Evolutionary conservation across 1,140 invertebrate species (phyloP).

Genomic region (Cyphomyrmex costatus): DNA sequence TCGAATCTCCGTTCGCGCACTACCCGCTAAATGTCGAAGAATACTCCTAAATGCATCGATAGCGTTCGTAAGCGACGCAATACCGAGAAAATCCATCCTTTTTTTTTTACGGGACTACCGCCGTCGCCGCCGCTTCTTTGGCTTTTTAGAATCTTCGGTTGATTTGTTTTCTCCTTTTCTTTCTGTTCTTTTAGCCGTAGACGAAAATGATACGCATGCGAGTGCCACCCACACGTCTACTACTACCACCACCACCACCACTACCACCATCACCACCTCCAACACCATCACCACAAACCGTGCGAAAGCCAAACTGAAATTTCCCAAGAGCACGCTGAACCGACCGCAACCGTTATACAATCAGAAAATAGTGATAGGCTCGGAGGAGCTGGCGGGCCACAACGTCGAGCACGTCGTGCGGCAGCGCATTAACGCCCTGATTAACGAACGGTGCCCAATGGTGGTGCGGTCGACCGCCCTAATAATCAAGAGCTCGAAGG

Average conservation of each 20-base stretch:
- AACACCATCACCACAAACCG: slow-evolving; percentile 82
- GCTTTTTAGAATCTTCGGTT: slow-evolving; percentile 81
- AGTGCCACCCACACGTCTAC: slow-evolving; percentile 82
- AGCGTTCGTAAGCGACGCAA: neutral
- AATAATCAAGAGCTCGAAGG: slow-evolving; percentile 84
- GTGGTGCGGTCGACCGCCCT: slow-evolving; percentile 84
- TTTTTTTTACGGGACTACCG: neutral
- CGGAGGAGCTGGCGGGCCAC: slow-evolving; percentile 83
- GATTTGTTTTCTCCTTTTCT: slow-evolving; percentile 85
- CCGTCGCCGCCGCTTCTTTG: slow-evolving; percentile 73
- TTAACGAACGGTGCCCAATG: slow-evolving; percentile 82
- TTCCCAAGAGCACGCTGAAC: slow-evolving; percentile 84
- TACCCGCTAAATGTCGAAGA: neutral
- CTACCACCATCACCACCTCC: slow-evolving; percentile 76
- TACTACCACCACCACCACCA: slow-evolving; percentile 75
- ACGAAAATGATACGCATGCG: slow-evolving; percentile 86
- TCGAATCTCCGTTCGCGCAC: neutral
- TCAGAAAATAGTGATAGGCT: slow-evolving; percentile 86
- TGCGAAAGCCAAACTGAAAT: slow-evolving; percentile 84
- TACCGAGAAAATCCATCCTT: neutral
- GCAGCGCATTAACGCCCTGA: slow-evolving; percentile 82
- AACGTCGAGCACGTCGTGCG: slow-evolving; percentile 84
- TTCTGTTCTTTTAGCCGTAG: slow-evolving; percentile 87
- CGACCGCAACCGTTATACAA: slow-evolving; percentile 84
- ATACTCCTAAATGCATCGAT: neutral